A percentile compares a stretch with the other conserved stretches of the same genome.
Evolutionary conservation across 2,888 invertebrate genomes (phyloP).

Genomic region (Euplexia lucipara): DNA sequence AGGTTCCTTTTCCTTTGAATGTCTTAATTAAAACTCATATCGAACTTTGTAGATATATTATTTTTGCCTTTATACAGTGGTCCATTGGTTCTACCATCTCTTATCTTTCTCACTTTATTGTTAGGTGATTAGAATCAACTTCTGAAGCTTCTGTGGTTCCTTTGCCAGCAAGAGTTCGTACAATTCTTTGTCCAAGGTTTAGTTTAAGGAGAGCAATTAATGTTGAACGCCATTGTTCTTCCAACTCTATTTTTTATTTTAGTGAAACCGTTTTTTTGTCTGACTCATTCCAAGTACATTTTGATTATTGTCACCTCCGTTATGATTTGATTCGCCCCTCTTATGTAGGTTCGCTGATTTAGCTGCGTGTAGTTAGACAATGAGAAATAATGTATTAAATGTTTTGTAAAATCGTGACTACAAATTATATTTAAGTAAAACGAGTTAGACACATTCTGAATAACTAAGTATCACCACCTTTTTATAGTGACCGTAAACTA

Average conservation of each 20-base stretch:
- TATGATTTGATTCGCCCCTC: too few relatives aligned
- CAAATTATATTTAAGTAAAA: not conserved
- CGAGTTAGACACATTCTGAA: slow-evolving; percentile 1
- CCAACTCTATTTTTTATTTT: not conserved
- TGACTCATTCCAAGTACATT: not conserved
- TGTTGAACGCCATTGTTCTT: not conserved
- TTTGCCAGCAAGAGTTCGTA: not conserved
- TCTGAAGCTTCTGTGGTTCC: not conserved
- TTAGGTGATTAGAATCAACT: not conserved
- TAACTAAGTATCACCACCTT: slow-evolving; percentile 7
- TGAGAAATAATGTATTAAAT: too few relatives aligned
- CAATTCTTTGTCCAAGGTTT: not conserved
- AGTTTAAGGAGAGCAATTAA: not conserved
- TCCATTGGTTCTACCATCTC: too few relatives aligned
- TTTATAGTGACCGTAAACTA: slow-evolving; percentile 32
- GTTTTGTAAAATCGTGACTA: too few relatives aligned
- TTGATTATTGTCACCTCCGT: too few relatives aligned
- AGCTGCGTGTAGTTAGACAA: not conserved
- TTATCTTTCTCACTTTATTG: not conserved
- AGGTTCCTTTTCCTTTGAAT: not conserved
- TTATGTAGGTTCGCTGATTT: too few relatives aligned
- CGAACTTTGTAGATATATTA: not conserved
- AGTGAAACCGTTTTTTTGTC: not conserved
- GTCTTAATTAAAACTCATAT: not conserved
- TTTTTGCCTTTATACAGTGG: not conserved